A percentile compares a stretch with the other conserved stretches of the same genome.
Evolutionary conservation across 2,797 vertebrate species (phyloP).

Genomic region (Cossypha heuglini): DNA sequence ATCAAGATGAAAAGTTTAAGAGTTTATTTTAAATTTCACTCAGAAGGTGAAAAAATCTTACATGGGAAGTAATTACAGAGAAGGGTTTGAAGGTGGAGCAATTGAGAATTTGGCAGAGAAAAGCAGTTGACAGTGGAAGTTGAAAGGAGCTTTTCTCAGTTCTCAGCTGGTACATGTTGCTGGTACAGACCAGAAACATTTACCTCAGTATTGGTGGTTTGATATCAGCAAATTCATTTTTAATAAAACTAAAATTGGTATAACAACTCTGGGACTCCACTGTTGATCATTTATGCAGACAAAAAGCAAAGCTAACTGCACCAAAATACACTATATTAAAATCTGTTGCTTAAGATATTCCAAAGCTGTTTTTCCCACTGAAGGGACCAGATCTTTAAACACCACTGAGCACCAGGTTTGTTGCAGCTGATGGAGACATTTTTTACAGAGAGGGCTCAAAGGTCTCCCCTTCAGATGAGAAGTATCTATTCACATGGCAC

Average conservation of each 20-base stretch:
- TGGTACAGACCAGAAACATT: background rate
- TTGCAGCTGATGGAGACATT: background rate
- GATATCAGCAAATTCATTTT: background rate
- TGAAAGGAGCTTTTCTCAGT: conserved; percentile 20
- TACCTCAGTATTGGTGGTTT: accelerated
- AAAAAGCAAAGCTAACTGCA: background rate
- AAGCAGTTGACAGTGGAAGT: background rate
- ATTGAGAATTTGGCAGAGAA: background rate
- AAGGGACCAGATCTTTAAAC: background rate
- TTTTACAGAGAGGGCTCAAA: background rate
- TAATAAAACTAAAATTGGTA: background rate
- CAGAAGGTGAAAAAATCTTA: background rate
- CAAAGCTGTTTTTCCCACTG: background rate
- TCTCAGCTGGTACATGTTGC: background rate
- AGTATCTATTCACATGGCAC: background rate
- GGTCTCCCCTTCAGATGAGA: background rate
- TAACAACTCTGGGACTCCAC: background rate
- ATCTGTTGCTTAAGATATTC: background rate
- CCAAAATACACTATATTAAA: background rate
- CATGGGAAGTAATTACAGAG: background rate
- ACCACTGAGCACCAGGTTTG: background rate
- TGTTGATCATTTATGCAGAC: background rate
- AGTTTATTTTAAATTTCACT: background rate
- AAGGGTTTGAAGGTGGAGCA: conserved; percentile 15
- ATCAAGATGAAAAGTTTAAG: background rate